Conservation (phyloP, 64 coral and sea anemone species). For the Pocillopora damicornis region DNA sequence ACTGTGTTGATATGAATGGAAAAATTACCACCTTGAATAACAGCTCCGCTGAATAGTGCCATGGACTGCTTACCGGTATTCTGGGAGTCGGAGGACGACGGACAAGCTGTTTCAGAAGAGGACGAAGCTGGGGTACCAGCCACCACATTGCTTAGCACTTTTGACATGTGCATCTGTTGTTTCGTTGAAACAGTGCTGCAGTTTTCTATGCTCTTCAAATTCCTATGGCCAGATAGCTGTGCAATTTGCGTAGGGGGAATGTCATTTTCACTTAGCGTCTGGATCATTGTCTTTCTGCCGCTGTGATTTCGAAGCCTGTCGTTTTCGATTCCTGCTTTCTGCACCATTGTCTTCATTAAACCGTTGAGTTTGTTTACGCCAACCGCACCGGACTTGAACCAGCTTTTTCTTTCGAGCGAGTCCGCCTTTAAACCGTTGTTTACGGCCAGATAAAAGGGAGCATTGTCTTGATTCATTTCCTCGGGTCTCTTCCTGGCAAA, state of each 20-base stretch:
- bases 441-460: too few relatives aligned
- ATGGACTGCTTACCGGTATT: too few relatives aligned
- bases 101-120: not conserved
- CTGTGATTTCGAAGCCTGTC: constrained; percentile 61
- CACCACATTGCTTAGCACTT: constrained; percentile 10
- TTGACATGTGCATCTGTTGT: constrained; percentile 62
- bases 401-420: too few relatives aligned
- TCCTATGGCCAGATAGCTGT: constrained; percentile 72
- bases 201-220: constrained; percentile 65
- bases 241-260: not conserved
- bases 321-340: too few relatives aligned
- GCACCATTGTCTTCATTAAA: not conserved
- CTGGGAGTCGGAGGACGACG: not conserved
- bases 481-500: too few relatives aligned
- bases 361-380: too few relatives aligned
- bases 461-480: too few relatives aligned
- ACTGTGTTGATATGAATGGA: too few relatives aligned
- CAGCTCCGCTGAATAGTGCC: too few relatives aligned
- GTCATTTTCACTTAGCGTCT: constrained; percentile 50
- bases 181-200: constrained; percentile 44
- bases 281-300: constrained; percentile 61
- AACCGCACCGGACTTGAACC: too few relatives aligned
- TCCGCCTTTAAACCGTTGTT: too few relatives aligned
- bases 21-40: too few relatives aligned
- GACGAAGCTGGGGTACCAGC: constrained; percentile 9